These are phyloP conservation scores for Sycophila texana DNA, from an alignment of 2,888 invertebrate genomes.

Conservation along the genomic window DNA sequence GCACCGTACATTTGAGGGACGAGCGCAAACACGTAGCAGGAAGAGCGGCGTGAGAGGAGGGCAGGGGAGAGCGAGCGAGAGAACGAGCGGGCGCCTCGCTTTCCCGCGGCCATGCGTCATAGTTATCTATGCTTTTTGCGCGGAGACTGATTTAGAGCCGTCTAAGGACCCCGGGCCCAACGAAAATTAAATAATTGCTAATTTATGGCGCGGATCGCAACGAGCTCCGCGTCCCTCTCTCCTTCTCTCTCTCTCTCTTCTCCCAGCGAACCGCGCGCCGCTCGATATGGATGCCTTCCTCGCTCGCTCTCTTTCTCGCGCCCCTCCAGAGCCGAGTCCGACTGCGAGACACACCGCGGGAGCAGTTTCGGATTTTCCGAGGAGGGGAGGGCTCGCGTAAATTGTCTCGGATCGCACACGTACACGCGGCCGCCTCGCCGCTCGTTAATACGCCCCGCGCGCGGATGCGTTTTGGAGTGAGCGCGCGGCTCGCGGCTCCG, in stretches of 20 bases:
- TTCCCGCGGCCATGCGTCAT: conserved; percentile 75
- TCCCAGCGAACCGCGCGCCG: neutral
- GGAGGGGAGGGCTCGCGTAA: conserved; percentile 21
- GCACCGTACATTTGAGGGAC: neutral
- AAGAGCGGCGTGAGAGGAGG: conserved; percentile 7
- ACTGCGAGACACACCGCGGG: conserved; percentile 18
- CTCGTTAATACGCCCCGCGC: conserved; percentile 39
- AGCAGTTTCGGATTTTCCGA: conserved; percentile 44
- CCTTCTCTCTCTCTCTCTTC: conserved; percentile 48
- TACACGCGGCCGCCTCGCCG: conserved; percentile 18
- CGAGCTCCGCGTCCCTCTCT: conserved; percentile 55
- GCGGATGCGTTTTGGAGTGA: conserved; percentile 5
- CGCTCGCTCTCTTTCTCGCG: neutral
- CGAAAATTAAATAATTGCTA: conserved; percentile 76
- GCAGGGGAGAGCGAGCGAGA: conserved; percentile 28
- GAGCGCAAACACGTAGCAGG: conserved; percentile 8
- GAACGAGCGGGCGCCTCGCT: conserved; percentile 71
- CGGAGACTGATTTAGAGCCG: conserved; percentile 76
- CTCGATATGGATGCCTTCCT: conserved; percentile 16
- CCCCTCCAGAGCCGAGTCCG: too few species aligned
- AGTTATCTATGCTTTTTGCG: conserved; percentile 76
- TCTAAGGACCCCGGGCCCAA: conserved; percentile 75
- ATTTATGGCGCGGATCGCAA: conserved; percentile 75
- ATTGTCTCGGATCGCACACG: conserved; percentile 30
- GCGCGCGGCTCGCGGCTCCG: neutral